phyloP scores from a whole-genome alignment of 2,113 vertebrate species.

The Anser cygnoides region DNA sequence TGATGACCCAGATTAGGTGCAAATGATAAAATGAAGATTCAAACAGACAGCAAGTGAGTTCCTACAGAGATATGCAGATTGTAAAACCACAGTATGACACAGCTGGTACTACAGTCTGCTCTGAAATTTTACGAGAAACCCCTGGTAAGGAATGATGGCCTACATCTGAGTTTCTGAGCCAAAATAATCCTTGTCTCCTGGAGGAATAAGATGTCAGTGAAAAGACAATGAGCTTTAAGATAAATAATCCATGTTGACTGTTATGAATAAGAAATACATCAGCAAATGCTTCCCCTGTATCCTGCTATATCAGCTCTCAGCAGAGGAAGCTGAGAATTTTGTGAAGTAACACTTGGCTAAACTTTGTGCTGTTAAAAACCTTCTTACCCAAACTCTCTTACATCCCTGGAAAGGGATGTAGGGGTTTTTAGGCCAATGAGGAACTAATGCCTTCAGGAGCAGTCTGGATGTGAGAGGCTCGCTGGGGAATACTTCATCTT shows the following conservation, averaged over 20 bases:
- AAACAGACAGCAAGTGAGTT: slow-evolving; percentile 22
- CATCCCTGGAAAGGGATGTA: neutral
- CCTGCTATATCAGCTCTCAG: neutral
- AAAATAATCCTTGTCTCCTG: neutral
- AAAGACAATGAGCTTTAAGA: neutral
- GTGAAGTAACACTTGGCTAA: neutral
- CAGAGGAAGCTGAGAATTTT: neutral
- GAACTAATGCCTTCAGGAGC: neutral
- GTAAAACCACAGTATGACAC: neutral
- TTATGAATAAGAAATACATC: neutral
- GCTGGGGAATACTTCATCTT: neutral
- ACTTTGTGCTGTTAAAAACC: neutral
- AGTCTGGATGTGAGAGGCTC: neutral
- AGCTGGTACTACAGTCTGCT: neutral
- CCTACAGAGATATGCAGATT: slow-evolving; percentile 23
- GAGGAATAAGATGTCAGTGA: neutral
- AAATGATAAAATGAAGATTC: slow-evolving; percentile 34
- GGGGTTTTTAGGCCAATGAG: neutral
- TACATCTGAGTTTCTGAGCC: slow-evolving; percentile 6
- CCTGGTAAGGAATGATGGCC: neutral
- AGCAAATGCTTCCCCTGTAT: neutral
- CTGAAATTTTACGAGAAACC: slow-evolving; percentile 3
- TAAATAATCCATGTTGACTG: slow-evolving; percentile 20
- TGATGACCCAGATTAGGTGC: slow-evolving; percentile 35
- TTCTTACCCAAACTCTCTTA: neutral